Percentiles rank a stretch among this genome's conserved stretches.
Evolutionary conservation across 2,888 invertebrate genomes (phyloP).

Genomic region (Cecidostiba fungosa): DNA sequence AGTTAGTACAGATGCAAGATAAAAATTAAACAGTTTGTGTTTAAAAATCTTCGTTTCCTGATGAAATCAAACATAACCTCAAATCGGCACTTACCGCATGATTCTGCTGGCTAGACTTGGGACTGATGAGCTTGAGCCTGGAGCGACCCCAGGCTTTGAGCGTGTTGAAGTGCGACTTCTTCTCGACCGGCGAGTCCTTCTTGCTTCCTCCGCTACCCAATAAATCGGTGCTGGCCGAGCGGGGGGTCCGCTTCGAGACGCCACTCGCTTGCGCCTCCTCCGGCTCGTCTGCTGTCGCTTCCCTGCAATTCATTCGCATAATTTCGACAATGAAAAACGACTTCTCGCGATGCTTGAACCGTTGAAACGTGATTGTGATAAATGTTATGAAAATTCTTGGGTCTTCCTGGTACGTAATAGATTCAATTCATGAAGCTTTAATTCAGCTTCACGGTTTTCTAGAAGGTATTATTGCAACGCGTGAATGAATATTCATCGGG

Average conservation of each 20-base stretch:
- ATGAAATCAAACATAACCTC: background rate
- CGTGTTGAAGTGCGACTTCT: conserved; percentile 89
- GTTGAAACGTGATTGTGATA: background rate
- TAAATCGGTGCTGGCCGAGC: conserved; percentile 85
- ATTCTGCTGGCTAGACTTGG: conserved; percentile 71
- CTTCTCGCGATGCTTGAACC: background rate
- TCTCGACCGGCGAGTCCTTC: conserved; percentile 85
- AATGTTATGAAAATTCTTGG: background rate
- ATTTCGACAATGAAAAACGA: background rate
- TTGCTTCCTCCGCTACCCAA: conserved; percentile 82
- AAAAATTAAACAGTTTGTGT: no score
- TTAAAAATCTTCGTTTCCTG: background rate
- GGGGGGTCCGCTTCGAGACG: conserved; percentile 72
- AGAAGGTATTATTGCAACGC: background rate
- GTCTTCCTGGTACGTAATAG: background rate
- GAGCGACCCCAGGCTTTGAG: conserved; percentile 93
- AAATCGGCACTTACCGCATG: conserved; percentile 29
- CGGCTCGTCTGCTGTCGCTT: conserved; percentile 72
- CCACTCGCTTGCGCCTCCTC: conserved; percentile 70
- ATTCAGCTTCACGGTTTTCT: background rate
- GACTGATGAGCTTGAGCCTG: conserved; percentile 87
- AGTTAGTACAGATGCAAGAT: background rate
- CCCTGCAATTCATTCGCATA: conserved; percentile 68
- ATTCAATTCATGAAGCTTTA: background rate
- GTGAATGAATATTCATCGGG: background rate